phyloP scores from a whole-genome alignment of 2,888 invertebrate species.

The Hydriomena furcata region DNA sequence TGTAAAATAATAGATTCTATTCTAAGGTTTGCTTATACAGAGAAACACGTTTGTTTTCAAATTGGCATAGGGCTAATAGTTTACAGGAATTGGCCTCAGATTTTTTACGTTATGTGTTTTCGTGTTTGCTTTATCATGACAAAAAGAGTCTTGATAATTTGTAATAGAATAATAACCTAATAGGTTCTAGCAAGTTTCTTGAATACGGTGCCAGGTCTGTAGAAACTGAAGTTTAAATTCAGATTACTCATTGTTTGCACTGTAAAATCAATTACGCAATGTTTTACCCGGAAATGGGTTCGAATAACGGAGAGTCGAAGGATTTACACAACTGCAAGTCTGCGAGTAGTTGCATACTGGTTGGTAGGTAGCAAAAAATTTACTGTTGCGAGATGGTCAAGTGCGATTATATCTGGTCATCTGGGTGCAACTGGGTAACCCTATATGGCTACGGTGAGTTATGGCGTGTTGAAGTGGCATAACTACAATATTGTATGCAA shows the following conservation, averaged over 20 bases:
- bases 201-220: too few relatives aligned
- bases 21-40: background rate
- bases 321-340: constrained; percentile 10
- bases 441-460: constrained; percentile 8
- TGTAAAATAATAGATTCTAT: background rate
- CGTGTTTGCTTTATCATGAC: too few relatives aligned
- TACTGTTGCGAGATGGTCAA: constrained; percentile 25
- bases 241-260: background rate
- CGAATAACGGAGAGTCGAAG: background rate
- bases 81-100: too few relatives aligned
- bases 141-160: too few relatives aligned
- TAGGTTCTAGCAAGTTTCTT: too few relatives aligned
- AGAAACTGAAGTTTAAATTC: background rate
- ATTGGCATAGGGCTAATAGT: too few relatives aligned
- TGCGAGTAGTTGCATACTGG: background rate
- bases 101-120: too few relatives aligned
- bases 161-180: too few relatives aligned
- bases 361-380: constrained; percentile 8
- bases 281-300: background rate
- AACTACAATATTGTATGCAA: constrained; percentile 1
- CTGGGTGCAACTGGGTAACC: constrained; percentile 18
- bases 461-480: constrained; percentile 7
- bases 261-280: background rate
- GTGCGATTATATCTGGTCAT: constrained; percentile 10
- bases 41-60: background rate